A percentile compares a stretch with the other conserved stretches of the same genome.
Conservation (phyloP, 2,797 vertebrate genomes). For the Propithecus deckenii region DNA sequence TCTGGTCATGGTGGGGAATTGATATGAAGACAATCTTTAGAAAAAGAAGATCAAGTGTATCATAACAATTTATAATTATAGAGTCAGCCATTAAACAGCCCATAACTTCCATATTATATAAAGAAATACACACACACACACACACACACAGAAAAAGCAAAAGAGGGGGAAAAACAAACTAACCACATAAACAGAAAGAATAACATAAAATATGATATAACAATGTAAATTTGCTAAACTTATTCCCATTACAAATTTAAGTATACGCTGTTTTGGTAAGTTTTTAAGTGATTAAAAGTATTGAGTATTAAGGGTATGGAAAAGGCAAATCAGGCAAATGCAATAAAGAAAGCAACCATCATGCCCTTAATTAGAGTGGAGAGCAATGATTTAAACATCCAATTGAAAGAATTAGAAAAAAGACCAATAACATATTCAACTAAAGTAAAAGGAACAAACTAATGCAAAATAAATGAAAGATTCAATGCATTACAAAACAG, state of each 20-base stretch:
- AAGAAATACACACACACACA: neutral
- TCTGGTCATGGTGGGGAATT: neutral
- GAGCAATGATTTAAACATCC: neutral
- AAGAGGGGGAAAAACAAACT: neutral
- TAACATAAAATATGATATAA: no score
- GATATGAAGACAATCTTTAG: neutral
- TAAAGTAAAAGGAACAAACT: neutral
- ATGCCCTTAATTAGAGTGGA: rapidly evolving
- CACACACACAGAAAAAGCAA: neutral
- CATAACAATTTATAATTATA: neutral
- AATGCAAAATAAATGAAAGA: neutral
- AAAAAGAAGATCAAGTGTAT: neutral
- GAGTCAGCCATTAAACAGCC: neutral
- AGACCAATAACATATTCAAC: neutral
- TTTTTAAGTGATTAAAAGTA: neutral
- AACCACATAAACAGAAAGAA: neutral
- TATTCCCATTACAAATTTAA: neutral
- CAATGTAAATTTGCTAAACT: neutral
- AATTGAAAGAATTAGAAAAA: neutral
- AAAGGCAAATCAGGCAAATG: neutral
- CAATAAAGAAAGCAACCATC: neutral
- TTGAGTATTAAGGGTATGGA: neutral
- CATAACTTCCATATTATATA: neutral
- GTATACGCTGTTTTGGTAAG: neutral
- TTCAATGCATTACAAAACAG: neutral